These are phyloP conservation scores for Petaurus breviceps DNA, from an alignment of 2,113 vertebrate species.

Conservation along the genomic window DNA sequence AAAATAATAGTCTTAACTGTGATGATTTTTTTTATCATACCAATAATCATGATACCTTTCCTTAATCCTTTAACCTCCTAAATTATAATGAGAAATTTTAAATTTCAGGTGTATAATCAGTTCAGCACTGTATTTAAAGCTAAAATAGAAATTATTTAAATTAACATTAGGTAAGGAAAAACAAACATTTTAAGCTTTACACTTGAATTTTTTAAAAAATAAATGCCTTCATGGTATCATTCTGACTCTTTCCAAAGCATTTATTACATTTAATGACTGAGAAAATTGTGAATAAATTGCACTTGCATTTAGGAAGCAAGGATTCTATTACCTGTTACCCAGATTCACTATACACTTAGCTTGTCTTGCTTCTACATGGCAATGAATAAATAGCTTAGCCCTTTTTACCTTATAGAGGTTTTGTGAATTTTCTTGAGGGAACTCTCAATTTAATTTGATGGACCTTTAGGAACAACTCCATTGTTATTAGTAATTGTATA, in stretches of 20 bases:
- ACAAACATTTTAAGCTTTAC: not conserved
- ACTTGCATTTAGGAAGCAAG: constrained; percentile 42
- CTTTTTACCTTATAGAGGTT: constrained; percentile 6
- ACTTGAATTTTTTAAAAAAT: not conserved
- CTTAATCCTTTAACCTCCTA: not conserved
- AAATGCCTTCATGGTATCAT: not conserved
- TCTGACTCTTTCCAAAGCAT: constrained; percentile 4
- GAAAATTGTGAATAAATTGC: constrained; percentile 24
- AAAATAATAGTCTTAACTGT: not conserved
- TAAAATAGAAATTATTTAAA: constrained; percentile 25
- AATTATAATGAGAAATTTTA: not conserved
- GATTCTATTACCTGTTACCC: constrained; percentile 23
- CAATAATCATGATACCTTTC: not conserved
- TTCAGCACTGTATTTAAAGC: constrained; percentile 30
- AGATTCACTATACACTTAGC: constrained; percentile 17
- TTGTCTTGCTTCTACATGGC: constrained; percentile 4
- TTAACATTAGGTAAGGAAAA: not conserved
- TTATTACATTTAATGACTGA: constrained; percentile 52
- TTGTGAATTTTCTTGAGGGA: constrained; percentile 42
- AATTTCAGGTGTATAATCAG: not conserved
- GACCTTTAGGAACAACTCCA: not conserved
- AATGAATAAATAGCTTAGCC: constrained; percentile 14
- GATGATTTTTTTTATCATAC: not conserved
- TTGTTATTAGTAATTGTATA: constrained; percentile 35
- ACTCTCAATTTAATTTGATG: constrained; percentile 22